Base-by-base conservation (phyloP, 2,797 vertebrate species). In the Oreochromis mossambicus region DNA sequence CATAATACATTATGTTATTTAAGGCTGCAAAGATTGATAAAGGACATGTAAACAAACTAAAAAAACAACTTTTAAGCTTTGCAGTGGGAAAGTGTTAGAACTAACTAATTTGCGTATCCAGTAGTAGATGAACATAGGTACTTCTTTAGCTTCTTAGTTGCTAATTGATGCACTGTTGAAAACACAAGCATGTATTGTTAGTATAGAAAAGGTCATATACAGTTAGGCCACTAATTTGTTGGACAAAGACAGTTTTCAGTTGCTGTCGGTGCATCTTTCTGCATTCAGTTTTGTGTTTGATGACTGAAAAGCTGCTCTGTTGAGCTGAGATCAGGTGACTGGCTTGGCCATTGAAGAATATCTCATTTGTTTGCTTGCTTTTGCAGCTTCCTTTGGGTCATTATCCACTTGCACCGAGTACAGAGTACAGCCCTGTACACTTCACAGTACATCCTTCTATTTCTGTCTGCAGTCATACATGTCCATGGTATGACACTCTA, bases 71-170 rank as follows among this genome's bases (percentile, higher is more conserved):
- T 61, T 34, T 36, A 36, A 41, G 63, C n/a, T 41, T 68, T 68
- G 63, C 3, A 68, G 36, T 68, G 36, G 63, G n/a, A 68, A 68
- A 41, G 63, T 68, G 36, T 68, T 24, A 41, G 1, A 41, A 68
- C 11, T 43, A 70, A 26, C 21, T 26, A 26, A 43, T 70, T 70
- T 43, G 5, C 0, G 0, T 43, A 46, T 26, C 66, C 21, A 26
- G 8, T 43, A 43, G 21, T 17, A 43, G 66, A 70, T 43, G 21
- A 14, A 70, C 38, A 43, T 7, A 0, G 1, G 13, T 43, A 15
- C 66, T 70, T 68, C 1, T 70, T 70, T 43, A 43, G 38, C 13
- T 43, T 70, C 13, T 70, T 70, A 10, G 38, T 17, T 70, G 0
- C 66, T 46, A 0, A 70, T 17, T 70, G 66, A 5, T 43, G 38